Evolutionary conservation across 2,888 invertebrate genomes (phyloP), one percentile per base, ranked within the genome.

Genomic region (Rotaria socialis): DNA sequence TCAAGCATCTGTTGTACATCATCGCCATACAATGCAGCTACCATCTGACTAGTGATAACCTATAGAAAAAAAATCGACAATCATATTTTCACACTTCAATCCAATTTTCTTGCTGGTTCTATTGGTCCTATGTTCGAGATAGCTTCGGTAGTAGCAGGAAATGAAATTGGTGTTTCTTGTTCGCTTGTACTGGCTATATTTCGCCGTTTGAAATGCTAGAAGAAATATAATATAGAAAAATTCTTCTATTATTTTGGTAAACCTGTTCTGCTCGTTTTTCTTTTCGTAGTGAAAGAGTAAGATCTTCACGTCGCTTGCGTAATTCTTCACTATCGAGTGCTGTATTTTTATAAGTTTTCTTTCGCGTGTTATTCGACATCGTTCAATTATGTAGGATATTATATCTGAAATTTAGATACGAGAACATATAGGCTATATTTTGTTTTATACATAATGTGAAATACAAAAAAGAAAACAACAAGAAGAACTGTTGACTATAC

Each of bases 251-350:
- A 56, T 11, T 67, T 35, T 67, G 55, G 22, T 11, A 5, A 24
- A 97, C 90, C 91, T 97, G 97, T 90, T 96, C 96, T 91, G 97
- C 97, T 87, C 97, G 92, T 92, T 97, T 97, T 89, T 96, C 96
- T 93, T 97, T 97, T 86, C 97, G 93, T 85, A 98, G 92, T 90
- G 97, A 97, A 55, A 98, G 95, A 47, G 97, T 96, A 91, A 97
- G 97, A 90, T 97, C 97, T 91, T 97, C 97, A 80, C 97, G 93
- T 74, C 97, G 93, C 85, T 97, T 93, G 85, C 97, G 93, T 89
- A 97, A 92, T 92, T 97, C 97, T 88, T 96, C 86, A 35, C 80
- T 55, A 75, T 86, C 86, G 41, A 85, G 35, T 56, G 58, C 75
- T 24, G 24, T 56, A 75, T 86, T 24, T 80, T 86, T 86, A 60